Evolutionary conservation across 2,113 vertebrate genomes (phyloP), one percentile per base, ranked within the genome.

Genomic region (Phyllostomus hastatus): DNA sequence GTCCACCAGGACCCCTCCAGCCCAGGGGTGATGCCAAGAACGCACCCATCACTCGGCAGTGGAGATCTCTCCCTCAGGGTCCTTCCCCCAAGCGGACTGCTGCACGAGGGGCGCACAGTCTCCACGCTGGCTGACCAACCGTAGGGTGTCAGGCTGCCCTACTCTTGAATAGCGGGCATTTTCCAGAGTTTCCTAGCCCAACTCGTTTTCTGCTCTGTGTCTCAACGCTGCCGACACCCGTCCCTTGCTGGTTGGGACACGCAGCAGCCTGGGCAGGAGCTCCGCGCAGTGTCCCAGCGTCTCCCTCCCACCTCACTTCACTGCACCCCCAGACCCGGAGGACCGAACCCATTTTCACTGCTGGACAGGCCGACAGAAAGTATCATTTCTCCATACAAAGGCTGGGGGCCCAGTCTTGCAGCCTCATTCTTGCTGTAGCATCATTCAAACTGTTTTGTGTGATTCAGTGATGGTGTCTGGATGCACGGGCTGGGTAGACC

Each of bases 31-130:
- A 6, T 26, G 6, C 67, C 8, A 12, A 19, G 54, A 20, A 4
- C 4, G 9, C 1, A 26, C 2, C 4, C n/a, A 9, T 17, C 7
- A 2, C 31, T 16, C 16, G 1, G 4, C 1, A 2, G 10, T 1
- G 48, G 66, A 52, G 72, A 17, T 20, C 4, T 28, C 66, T 19
- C 31, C 79, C 81, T 76, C 38, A 17, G 69, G 33, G 52, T 6
- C 54, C 35, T 10, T 52, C 38, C 16, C 19, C 26, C 5, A 0
- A 17, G 14, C 7, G 35, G 70, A 17, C 43, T 8, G 1, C 19
- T 67, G 33, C 57, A 10, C 38, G 4, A 26, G 35, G 35, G 1
- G 2, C 12, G 3, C 4, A 0, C 2, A 9, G 35, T 19, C 4
- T 46, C 67, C 19, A 22, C 43, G 64, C n/a, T 33, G 41, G 57